Conservation (phyloP, 1,140 invertebrate genomes). For the Drosophila repletoides region DNA sequence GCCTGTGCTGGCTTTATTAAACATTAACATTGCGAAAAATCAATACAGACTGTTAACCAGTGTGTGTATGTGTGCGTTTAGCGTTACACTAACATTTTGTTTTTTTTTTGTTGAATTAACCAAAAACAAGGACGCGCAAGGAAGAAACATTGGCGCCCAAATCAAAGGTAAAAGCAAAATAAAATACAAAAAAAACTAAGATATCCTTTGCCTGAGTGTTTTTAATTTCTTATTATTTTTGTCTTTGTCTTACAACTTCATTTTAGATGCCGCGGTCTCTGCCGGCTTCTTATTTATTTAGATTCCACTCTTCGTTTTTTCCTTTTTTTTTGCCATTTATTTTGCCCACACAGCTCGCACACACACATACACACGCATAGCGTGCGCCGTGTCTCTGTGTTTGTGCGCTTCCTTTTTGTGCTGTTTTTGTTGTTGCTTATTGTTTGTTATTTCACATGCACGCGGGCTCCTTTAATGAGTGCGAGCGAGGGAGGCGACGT, state of each 20-base stretch:
- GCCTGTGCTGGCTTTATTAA: slow-evolving; percentile 38
- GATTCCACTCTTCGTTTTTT: slow-evolving; percentile 28
- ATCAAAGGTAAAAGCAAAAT: too few species aligned
- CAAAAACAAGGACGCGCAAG: too few species aligned
- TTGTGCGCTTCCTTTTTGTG: slow-evolving; percentile 45
- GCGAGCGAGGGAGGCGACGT: neutral
- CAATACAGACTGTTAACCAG: slow-evolving; percentile 32
- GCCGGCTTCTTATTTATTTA: slow-evolving; percentile 51
- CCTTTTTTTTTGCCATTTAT: slow-evolving; percentile 44
- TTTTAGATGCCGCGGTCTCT: slow-evolving; percentile 22
- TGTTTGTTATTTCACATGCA: slow-evolving; percentile 40
- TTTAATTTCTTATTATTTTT: too few species aligned
- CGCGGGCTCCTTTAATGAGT: slow-evolving; percentile 32
- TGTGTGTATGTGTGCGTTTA: neutral
- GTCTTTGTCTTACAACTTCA: slow-evolving; percentile 38
- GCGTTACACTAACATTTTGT: too few species aligned
- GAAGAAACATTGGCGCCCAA: too few species aligned
- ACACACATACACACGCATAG: neutral
- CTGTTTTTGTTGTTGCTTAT: slow-evolving; percentile 28
- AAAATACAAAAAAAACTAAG: too few species aligned
- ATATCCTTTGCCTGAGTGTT: too few species aligned
- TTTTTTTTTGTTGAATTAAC: too few species aligned
- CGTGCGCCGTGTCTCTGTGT: slow-evolving; percentile 1
- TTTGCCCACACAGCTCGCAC: slow-evolving; percentile 38
- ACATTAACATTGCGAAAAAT: slow-evolving; percentile 61